These are phyloP conservation scores for Toxotes chatareus DNA, from an alignment of 2,113 vertebrate species.

Conservation along the genomic window DNA sequence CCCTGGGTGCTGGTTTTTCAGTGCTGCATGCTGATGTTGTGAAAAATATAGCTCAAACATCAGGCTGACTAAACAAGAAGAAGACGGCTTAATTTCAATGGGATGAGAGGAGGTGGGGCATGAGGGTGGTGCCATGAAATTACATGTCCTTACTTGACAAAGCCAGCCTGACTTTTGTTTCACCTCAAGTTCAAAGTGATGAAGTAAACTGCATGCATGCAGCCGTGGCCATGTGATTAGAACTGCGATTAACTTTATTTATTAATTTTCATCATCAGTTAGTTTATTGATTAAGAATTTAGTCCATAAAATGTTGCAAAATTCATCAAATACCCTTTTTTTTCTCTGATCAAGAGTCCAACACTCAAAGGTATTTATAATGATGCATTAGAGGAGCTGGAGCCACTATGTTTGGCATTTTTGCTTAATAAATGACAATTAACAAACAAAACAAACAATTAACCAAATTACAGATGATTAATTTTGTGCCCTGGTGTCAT, in stretches of 20 bases:
- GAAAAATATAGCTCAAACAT: constrained; percentile 56
- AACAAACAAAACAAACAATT: neutral
- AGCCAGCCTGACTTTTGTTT: constrained; percentile 37
- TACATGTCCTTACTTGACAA: constrained; percentile 34
- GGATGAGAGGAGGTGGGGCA: constrained; percentile 18
- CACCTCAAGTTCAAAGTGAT: neutral
- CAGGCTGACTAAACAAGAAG: constrained; percentile 71
- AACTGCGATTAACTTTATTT: neutral
- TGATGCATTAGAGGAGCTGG: too few relatives aligned
- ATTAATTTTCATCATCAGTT: neutral
- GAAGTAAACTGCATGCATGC: neutral
- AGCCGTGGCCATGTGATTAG: neutral
- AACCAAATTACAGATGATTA: neutral
- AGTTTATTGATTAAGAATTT: neutral
- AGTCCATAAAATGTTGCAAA: too few relatives aligned
- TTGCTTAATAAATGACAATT: neutral
- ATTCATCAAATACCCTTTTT: too few relatives aligned
- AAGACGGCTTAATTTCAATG: constrained; percentile 54
- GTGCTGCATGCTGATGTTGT: constrained; percentile 64
- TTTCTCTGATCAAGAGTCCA: too few relatives aligned
- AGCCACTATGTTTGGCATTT: neutral
- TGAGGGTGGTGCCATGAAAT: constrained; percentile 20
- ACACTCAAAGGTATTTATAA: too few relatives aligned
- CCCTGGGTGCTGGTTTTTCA: constrained; percentile 37
- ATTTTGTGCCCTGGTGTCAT: neutral